Percentiles rank a stretch among this genome's conserved stretches.
phyloP scores from a whole-genome alignment of 1,140 invertebrate species.

The Sycobia sp. region DNA sequence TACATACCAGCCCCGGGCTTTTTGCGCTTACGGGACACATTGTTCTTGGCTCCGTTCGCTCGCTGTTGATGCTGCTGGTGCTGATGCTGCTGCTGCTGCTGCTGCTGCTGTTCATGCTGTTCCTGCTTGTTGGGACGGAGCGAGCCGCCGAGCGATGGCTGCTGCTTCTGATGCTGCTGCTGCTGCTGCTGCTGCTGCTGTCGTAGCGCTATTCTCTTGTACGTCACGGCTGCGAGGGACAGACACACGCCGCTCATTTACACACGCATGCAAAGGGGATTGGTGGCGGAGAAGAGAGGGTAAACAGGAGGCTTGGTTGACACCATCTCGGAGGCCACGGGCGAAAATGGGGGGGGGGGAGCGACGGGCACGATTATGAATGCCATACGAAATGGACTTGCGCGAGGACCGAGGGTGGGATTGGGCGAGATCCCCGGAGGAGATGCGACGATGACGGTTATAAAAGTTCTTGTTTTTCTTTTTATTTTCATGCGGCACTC shows the following conservation, averaged over 20 bases:
- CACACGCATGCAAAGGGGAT: neutral
- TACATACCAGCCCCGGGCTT: slow-evolving; percentile 73
- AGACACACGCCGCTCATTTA: neutral
- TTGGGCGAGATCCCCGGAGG: no score
- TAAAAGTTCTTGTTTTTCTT: no score
- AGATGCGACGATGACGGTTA: no score
- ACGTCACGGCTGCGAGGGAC: slow-evolving; percentile 58
- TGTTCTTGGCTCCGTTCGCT: slow-evolving; percentile 38
- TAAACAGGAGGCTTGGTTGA: no score
- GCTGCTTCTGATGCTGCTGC: slow-evolving; percentile 40
- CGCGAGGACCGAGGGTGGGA: no score
- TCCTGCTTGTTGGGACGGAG: no score
- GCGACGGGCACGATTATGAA: neutral
- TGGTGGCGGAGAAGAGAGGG: neutral
- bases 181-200: slow-evolving; percentile 44
- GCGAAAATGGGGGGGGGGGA: no score
- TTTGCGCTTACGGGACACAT: slow-evolving; percentile 73
- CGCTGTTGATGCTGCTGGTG: neutral
- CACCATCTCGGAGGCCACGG: no score
- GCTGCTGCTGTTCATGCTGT: slow-evolving; percentile 44
- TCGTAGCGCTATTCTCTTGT: slow-evolving; percentile 60
- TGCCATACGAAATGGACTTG: neutral
- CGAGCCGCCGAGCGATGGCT: no score
- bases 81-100: slow-evolving; percentile 38
- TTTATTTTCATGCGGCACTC: no score